A percentile compares a stretch with the other conserved stretches of the same genome.
These are phyloP conservation scores for Choristoneura fumiferana DNA, from an alignment of 1,140 invertebrate genomes.

Conservation along the genomic window DNA sequence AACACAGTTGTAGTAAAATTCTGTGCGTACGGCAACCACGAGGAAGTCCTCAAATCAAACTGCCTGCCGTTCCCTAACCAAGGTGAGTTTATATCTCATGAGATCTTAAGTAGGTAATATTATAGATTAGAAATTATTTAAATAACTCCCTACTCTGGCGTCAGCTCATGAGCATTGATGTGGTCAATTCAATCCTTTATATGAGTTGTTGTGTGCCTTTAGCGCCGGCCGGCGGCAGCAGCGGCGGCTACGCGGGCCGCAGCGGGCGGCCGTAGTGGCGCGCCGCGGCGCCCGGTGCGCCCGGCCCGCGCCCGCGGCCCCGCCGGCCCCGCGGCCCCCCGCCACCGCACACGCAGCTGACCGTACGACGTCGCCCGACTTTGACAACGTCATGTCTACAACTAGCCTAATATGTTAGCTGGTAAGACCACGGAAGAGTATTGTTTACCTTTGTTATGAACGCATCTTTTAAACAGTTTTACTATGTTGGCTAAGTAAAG, in stretches of 20 bases:
- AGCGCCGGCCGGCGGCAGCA: slow-evolving; percentile 21
- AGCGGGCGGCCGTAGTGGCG: slow-evolving; percentile 51
- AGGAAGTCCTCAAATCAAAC: slow-evolving; percentile 90
- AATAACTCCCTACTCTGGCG: no score
- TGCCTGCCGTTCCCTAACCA: slow-evolving; percentile 82
- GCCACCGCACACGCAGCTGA: slow-evolving; percentile 23
- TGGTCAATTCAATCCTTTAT: no score
- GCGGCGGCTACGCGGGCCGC: slow-evolving; percentile 30
- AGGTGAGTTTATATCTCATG: slow-evolving; percentile 56
- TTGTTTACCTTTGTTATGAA: no score
- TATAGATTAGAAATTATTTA: no score
- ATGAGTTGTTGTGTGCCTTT: slow-evolving; percentile 14
- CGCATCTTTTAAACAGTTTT: no score
- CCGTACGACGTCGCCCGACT: slow-evolving; percentile 28
- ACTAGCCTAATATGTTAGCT: no score
- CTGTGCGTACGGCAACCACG: slow-evolving; percentile 92
- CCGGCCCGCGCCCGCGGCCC: slow-evolving; percentile 21
- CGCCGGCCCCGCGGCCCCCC: slow-evolving; percentile 26
- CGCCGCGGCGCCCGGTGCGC: slow-evolving; percentile 36
- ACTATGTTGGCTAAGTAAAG: no score
- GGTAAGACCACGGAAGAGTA: no score
- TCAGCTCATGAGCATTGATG: no score
- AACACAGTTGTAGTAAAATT: slow-evolving; percentile 92
- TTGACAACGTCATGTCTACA: no score
- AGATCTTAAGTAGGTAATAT: no score